Base-by-base conservation (phyloP, 2,113 vertebrate genomes). In the Hemiprocne comata region DNA sequence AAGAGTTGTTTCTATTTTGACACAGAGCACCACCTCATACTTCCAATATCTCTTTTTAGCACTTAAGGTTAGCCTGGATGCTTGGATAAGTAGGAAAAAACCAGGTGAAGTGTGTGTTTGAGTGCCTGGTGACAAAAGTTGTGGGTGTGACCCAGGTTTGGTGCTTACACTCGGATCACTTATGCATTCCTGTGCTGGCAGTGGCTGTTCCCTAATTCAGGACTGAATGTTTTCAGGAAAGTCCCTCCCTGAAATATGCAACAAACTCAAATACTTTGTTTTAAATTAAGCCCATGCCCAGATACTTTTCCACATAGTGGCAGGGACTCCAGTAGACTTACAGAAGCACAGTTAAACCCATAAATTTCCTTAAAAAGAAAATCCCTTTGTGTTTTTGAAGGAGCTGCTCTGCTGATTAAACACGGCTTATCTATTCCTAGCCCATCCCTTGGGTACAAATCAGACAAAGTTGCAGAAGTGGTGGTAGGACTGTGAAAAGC, bases 341-440 rank as follows among this genome's bases (percentile, higher is more conserved):
- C 4, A 60, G 60, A 74, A 73, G 33, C 38, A 53, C 21, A 2
- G 2, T 29, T 62, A 83, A 60, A 67, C 10, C 20, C 0, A 0
- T 25, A 48, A 67, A 0, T 74, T 76, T n/a, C 33, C 10, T 40
- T 82, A 17, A 60, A 6, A 44, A 33, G 6, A n/a, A 69, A 11
- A 65, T 31, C 12, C 14, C 2, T 42, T 65, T 31, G 11, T 70
- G 6, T 9, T 81, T 86, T 60, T 85, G 31, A 90, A 74, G 55
- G 84, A 75, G 8, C 21, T 1, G 2, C 13, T 38, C 26, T 71
- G 33, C n/a, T 82, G 26, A 55, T 55, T 55, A 31, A 55, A 54
- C 26, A 54, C 29, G 9, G 28, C 16, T 54, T 54, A 54, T 29
- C 54, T 55, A 55, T 55, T 55, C 54, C 54, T 55, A 55, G 31